phyloP scores from a whole-genome alignment of 2,113 vertebrate genomes.

The Syngnathus scovelli region DNA sequence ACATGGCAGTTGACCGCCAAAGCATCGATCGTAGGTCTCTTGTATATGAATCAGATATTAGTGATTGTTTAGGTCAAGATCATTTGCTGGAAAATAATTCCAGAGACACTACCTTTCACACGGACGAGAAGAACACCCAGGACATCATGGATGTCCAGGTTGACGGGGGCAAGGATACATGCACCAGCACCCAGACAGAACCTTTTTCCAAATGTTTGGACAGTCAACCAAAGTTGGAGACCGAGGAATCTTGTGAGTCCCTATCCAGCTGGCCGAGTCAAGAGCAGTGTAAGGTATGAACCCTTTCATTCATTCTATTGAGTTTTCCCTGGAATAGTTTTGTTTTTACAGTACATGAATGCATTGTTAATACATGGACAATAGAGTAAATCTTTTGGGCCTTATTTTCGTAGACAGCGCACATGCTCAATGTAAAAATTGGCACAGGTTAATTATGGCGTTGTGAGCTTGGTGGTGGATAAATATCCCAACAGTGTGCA shows the following conservation, averaged over 20 bases:
- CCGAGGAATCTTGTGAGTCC: background rate
- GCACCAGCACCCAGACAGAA: background rate
- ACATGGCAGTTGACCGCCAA: background rate
- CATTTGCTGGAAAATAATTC: background rate
- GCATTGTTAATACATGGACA: too few relatives aligned
- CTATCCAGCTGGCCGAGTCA: background rate
- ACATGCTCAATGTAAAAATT: too few relatives aligned
- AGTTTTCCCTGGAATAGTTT: too few relatives aligned
- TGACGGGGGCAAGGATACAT: background rate
- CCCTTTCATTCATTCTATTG: background rate
- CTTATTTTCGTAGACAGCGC: too few relatives aligned
- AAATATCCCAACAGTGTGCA: too few relatives aligned
- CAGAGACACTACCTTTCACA: background rate
- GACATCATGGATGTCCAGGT: constrained; percentile 24
- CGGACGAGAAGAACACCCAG: constrained; percentile 10
- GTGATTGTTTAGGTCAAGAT: background rate
- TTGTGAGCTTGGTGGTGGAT: too few relatives aligned
- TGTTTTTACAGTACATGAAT: too few relatives aligned
- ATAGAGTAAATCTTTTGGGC: background rate
- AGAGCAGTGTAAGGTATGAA: background rate
- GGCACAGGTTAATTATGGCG: too few relatives aligned
- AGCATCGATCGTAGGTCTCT: background rate
- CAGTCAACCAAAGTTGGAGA: background rate
- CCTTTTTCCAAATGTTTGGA: background rate
- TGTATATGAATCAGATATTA: background rate